These are phyloP conservation scores for Platycheirus albimanus DNA, from an alignment of 2,888 invertebrate genomes.

Conservation along the genomic window DNA sequence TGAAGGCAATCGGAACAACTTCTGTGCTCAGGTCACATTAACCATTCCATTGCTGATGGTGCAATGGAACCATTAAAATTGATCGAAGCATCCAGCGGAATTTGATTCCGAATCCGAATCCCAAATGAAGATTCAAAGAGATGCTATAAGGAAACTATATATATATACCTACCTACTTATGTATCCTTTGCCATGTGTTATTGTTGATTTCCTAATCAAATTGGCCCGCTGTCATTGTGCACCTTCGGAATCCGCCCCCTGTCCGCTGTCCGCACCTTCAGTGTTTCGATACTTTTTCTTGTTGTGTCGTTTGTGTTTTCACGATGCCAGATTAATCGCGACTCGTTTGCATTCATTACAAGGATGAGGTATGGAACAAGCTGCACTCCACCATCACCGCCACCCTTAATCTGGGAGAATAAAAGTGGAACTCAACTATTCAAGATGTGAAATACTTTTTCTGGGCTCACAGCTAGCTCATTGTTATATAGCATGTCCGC, in stretches of 20 bases:
- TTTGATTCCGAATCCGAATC: slow-evolving; percentile 35
- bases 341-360: slow-evolving; percentile 74
- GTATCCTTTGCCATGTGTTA: slow-evolving; percentile 41
- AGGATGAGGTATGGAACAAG: slow-evolving; percentile 67
- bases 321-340: slow-evolving; percentile 72
- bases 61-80: slow-evolving; percentile 72
- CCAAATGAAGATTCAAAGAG: slow-evolving; percentile 40
- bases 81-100: slow-evolving; percentile 58
- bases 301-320: slow-evolving; percentile 70
- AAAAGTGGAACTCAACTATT: slow-evolving; percentile 34
- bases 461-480: slow-evolving; percentile 20
- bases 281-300: slow-evolving; percentile 7
- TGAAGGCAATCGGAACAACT: slow-evolving; percentile 43
- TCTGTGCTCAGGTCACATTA: slow-evolving; percentile 64
- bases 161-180: background rate
- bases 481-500: slow-evolving; percentile 59
- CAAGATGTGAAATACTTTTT: slow-evolving; percentile 55
- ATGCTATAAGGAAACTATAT: slow-evolving; percentile 16
- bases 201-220: slow-evolving; percentile 61
- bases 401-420: slow-evolving; percentile 58
- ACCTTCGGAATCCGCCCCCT: background rate
- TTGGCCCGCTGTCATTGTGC: slow-evolving; percentile 64
- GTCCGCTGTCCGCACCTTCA: background rate
- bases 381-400: slow-evolving; percentile 18
- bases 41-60: slow-evolving; percentile 53